Evolutionary conservation across 2,113 vertebrate genomes (phyloP), one percentile per base, ranked within the genome.

Genomic region (Orientallactaga bullata): DNA sequence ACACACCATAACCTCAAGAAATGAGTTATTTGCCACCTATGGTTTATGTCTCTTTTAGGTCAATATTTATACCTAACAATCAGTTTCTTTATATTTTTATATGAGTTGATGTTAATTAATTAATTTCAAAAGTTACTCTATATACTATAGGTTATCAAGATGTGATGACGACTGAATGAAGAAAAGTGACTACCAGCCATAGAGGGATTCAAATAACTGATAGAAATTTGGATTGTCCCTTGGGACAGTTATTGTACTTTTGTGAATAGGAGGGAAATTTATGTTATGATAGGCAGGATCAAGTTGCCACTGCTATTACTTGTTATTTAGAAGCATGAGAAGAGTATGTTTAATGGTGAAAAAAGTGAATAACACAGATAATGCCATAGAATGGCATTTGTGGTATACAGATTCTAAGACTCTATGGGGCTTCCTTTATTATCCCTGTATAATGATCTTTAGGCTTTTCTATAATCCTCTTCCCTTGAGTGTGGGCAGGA

Each of bases 21-120:
- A 47, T 47, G 42, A 47, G 42, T 47, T 47, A 47, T 47, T 47
- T 47, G 60, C 9, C 65, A 90, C 11, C 60, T 55, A 81, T 15
- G 37, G 13, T 73, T 74, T 37, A 23, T 16, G 65, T 94, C 42
- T 69, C 32, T 51, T 83, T 85, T 28, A 92, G 30, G 37, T 68
- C 81, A 2, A 65, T 85, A 81, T 82, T 94, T 83, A 61, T 80
- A 88, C 9, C 82, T 63, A 74, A 69, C n/a, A 72, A 83, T 85
- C 78, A 79, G 47, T 69, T 92, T 82, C 39, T 65, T 85, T 88
- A 26, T 86, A 68, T 18, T 88, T 88, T 95, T 85, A 61, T 84
- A 71, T 66, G 5, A 81, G 61, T 8, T 82, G 35, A 32, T 61
- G 42, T 24, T 81, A 72, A 80, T 30, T 81, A 72, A 80, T 30